Evolutionary conservation across 2,888 invertebrate species (phyloP), one percentile per base, ranked within the genome.

Genomic region (Drosophila gaucha): DNA sequence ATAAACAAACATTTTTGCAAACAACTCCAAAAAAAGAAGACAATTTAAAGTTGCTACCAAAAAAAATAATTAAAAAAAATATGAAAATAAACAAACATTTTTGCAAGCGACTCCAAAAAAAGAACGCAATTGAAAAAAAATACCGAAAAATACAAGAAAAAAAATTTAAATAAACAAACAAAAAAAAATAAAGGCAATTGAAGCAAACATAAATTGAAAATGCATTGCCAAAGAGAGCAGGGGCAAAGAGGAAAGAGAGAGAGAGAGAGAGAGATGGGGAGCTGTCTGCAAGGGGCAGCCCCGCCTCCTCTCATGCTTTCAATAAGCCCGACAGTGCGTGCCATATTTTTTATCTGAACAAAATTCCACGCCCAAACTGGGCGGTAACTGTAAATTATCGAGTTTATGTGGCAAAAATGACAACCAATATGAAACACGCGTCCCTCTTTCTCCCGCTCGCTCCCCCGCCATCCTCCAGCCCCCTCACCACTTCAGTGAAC

Each of bases 321-420:
- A 39, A 39, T 26, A n/a, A 38, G 30, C 35, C 16, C 12, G 28
- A 2, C 35, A 36, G 43, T 67, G 51, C 31, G 22, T 59, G 51
- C 14, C n/a, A 20, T 14, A 28, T 38, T 60, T 33, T 38, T 58
- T 67, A 51, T 22, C 20, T 3, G 20, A 26, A 43, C 51, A 56
- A 56, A 55, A 38, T 22, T 39, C 39, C 41, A 41, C 44, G 67
- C 20, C 51, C 70, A n/a, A n/a, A 44, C 33, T 39, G 54, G 33
- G 39, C 35, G 44, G 49, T 24, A 46, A 47, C 58, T 70, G 80
- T 66, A 80, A 80, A 88, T 85, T 68, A 78, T 75, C 69, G 66
- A 78, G 72, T 73, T 85, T 78, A 72, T 84, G 71, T 71, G 67
- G 62, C 80, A 67, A 68, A 79, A 79, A 73, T 86, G 75, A 70